Evolutionary conservation across 2,797 vertebrate species (phyloP), one percentile per base, ranked within the genome.

Genomic region (Malurus splendens): DNA sequence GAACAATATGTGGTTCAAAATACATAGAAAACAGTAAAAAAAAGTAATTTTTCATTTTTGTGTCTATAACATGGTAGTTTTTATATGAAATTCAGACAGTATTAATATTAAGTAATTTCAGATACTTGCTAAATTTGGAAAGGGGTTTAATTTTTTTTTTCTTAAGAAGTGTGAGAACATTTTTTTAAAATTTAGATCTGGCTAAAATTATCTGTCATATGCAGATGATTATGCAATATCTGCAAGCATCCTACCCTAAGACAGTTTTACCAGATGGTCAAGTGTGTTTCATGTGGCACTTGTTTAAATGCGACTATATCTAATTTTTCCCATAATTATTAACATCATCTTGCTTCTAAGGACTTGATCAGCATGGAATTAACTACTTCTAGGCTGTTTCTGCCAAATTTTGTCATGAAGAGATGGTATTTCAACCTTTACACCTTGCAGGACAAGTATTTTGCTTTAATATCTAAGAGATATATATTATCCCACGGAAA

Each of bases 141-240:
- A 66, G 4, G 23, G 41, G 15, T 33, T 60, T 28, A 41, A 1
- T 44, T 42, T 52, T 65, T 61, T 65, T 38, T 56, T 36, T 38
- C 36, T 33, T 75, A 36, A 73, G 36, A 83, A 74, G 30, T 80
- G 66, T 60, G 39, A 83, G 76, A 90, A 62, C 45, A 14, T 42
- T 39, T 59, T 44, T 88, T 66, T 90, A 85, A 90, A 91, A 91
- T 94, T 96, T 95, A 94, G 88, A 82, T 87, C 95, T 94, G 90
- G 92, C 96, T 96, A 95, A 96, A 97, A 96, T 96, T 95, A 93
- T 95, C 95, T 75, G 92, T 96, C 94, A 96, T 96, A 94, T 97
- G 96, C 94, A 95, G 94, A 94, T 94, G 95, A 96, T 95, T 89
- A 94, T 94, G 87, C 76, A 93, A 66, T 96, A 96, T 90, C 95